Evolutionary conservation across 2,888 invertebrate species (phyloP), one percentile per base, ranked within the genome.

Genomic region (Synanthedon myopaeformis): DNA sequence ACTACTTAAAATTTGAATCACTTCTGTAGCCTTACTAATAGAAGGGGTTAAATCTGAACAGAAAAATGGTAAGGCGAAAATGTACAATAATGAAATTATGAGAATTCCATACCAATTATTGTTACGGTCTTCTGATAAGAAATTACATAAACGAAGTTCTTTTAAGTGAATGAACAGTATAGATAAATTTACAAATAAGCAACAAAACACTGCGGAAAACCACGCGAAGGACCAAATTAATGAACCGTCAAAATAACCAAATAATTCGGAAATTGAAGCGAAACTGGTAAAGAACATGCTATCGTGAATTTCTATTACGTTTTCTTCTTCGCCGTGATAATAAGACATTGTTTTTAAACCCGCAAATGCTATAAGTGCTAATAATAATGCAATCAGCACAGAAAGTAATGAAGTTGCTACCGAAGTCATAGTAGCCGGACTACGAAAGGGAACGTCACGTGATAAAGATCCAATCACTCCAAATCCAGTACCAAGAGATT

Each of bases 311-410:
- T 84, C 84, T 49, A 82, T 62, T 8, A 83, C 65, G 54, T 76
- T 77, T 62, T 76, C 72, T 61, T 83, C 80, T 65, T 81, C 76
- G 0, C 82, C 83, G 52, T 85, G 85, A 58, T 72, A 84, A 58
- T 77, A 85, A 19, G 82, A 76, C 76, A 86, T 80, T 3, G 75
- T 74, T 67, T 79, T 81, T 13, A 84, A 71, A 12, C 80, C 83
- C 54, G 74, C 76, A 57, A 72, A 83, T 4, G 72, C 60, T 54
- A 83, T 73, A 13, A 83, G 64, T 19, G 73, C 63, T 10, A 76
- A 64, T 56, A 77, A 62, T 11, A 75, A 45, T 41, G 72, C 65
- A 28, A 74, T 53, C 55, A 76, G 72, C 49, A 72, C 53, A 10
- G 80, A 68, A 61, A 74, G 71, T 53, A 80, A 62, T 28, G 78